Evolutionary conservation across 2,113 vertebrate genomes (phyloP), one percentile per base, ranked within the genome.

Genomic region (Tenebrosternarchus preto): DNA sequence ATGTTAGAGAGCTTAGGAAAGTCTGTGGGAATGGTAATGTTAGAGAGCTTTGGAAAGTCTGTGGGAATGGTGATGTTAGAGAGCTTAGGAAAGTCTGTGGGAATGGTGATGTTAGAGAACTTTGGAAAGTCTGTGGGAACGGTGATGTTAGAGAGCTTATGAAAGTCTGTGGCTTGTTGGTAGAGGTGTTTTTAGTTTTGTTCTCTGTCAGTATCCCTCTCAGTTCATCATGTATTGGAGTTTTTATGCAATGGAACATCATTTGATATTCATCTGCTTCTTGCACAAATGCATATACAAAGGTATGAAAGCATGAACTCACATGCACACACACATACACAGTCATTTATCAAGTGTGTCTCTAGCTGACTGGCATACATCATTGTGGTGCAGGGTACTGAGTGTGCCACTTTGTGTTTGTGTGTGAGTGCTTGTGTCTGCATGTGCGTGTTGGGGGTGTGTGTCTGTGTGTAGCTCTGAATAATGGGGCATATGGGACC

Each of bases 261-360:
- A 67, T 36, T n/a, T 67, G 31, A 36, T 67, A 36, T 22, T n/a
- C 31, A 31, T 16, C 1, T 33, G 29, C 16, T 43, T 50, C 19
- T 55, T 55, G 19, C 46, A 24, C 39, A 43, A 61, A 39, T 39
- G 36, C 36, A 39, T 7, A 39, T 7, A 39, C 36, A 39, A 39
- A 39, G 36, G 36, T 39, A 39, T 39, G 7, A 7, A 5, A 43
- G 39, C 39, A 43, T 43, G 39, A 43, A 43, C 36, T 4, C 27
- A 76, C 57, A 63, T 57, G 39, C 73, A 76, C 57, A 76, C 73
- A 46, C 57, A 76, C 27, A 46, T 29, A 73, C 46, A 75, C 1
- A 75, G 16, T 36, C 56, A 22, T 24, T n/a, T 39, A 76, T 29
- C 43, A 73, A 17, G 24, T 25, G 22, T 15, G 39, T n/a, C 69